Conservation (phyloP, 2,113 vertebrate genomes). For the Gymnobelideus leadbeateri region DNA sequence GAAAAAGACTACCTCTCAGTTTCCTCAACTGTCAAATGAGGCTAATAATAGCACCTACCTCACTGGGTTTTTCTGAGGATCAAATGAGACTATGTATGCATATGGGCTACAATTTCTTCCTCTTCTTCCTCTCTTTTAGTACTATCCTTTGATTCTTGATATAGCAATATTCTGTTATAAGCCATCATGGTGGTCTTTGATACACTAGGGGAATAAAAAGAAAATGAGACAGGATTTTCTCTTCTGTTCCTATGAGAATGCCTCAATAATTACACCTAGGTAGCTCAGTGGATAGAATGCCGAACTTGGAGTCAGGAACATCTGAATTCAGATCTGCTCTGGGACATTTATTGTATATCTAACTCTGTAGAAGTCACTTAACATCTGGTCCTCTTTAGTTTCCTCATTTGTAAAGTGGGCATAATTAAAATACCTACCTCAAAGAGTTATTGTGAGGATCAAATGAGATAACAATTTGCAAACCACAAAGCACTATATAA, state of each 20-base stretch:
- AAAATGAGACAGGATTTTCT: constrained; percentile 10
- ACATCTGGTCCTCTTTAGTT: not conserved
- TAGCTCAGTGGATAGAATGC: not conserved
- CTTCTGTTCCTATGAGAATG: not conserved
- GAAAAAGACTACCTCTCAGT: not conserved
- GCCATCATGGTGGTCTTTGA: not conserved
- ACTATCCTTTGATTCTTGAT: not conserved
- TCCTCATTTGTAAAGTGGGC: not conserved
- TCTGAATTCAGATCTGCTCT: not conserved
- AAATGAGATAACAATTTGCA: not conserved
- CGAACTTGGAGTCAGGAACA: not conserved
- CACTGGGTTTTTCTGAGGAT: not conserved
- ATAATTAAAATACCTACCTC: not conserved
- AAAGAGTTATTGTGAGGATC: not conserved
- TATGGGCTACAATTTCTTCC: not conserved
- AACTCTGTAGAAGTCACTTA: not conserved
- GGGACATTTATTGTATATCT: not conserved
- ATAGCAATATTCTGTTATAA: constrained; percentile 11
- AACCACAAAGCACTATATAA: not conserved
- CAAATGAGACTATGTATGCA: not conserved
- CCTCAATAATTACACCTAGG: not conserved
- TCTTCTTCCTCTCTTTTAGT: not conserved
- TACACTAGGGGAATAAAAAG: not conserved
- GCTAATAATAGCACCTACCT: not conserved
- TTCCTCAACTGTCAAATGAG: not conserved